Conservation (phyloP, 1,140 invertebrate genomes). For the Brachystomella parvula region DNA sequence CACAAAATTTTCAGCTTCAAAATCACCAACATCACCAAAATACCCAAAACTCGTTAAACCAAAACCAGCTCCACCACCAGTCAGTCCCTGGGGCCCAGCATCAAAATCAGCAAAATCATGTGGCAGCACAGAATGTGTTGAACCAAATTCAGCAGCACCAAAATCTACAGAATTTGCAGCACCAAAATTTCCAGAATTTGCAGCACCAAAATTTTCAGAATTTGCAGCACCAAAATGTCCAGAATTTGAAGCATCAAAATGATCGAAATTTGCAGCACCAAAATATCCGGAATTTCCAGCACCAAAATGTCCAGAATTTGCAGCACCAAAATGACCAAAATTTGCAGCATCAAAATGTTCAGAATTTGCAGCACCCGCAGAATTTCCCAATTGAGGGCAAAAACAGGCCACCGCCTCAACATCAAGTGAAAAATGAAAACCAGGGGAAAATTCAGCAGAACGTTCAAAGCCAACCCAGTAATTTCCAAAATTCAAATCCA, state of each 20-base stretch:
- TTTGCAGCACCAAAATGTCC: neutral
- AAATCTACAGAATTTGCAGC: neutral
- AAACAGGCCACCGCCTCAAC: neutral
- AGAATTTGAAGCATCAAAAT: neutral
- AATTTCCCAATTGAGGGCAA: neutral
- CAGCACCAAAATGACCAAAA: neutral
- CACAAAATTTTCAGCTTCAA: neutral
- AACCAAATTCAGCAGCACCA: neutral
- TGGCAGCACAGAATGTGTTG: neutral
- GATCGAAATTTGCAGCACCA: neutral
- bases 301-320: neutral
- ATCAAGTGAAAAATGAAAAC: neutral
- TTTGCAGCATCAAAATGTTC: neutral
- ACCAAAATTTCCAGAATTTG: neutral
- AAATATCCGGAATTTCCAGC: neutral
- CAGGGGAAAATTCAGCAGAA: neutral
- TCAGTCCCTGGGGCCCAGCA: neutral
- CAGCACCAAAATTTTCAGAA: neutral
- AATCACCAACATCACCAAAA: neutral
- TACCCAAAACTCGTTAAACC: neutral
- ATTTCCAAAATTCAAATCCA: neutral
- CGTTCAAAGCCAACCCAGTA: neutral
- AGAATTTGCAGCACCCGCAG: neutral
- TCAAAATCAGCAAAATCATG: neutral
- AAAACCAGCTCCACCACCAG: neutral